Evolutionary conservation across 2,797 vertebrate species (phyloP).

Genomic region (Pipistrellus pipistrellus): DNA sequence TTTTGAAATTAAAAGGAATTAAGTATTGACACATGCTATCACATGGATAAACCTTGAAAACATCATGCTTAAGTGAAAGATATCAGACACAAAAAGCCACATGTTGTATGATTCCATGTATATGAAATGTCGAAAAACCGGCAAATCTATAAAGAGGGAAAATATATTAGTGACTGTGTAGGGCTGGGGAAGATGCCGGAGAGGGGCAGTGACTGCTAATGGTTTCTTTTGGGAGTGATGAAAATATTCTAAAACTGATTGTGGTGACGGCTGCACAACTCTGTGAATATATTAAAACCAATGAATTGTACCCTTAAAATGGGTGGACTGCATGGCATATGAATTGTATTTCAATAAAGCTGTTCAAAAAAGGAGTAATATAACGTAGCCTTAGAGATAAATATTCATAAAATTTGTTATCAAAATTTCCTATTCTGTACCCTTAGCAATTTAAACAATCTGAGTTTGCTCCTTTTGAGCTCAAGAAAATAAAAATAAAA

Average conservation of each 20-base stretch:
- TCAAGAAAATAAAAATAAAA: neutral
- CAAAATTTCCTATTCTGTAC: neutral
- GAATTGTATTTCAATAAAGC: slow-evolving; percentile 7
- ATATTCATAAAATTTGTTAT: neutral
- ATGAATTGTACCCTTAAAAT: neutral
- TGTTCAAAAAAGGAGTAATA: neutral
- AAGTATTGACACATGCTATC: neutral
- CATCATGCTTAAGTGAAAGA: neutral
- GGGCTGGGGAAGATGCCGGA: neutral
- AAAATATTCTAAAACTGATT: neutral
- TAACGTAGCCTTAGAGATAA: neutral
- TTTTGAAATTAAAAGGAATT: neutral
- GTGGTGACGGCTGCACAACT: neutral
- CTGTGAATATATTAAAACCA: neutral
- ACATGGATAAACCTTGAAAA: neutral
- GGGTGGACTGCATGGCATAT: neutral
- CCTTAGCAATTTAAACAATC: neutral
- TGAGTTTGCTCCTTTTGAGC: slow-evolving; percentile 3
- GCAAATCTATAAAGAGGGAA: neutral
- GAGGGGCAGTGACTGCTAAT: neutral
- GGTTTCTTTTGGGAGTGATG: neutral
- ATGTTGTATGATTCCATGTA: neutral
- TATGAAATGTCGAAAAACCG: neutral
- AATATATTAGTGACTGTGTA: neutral
- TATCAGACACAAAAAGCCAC: neutral